Conservation (phyloP, 2,888 invertebrate species). For the Sesamia inferens region DNA sequence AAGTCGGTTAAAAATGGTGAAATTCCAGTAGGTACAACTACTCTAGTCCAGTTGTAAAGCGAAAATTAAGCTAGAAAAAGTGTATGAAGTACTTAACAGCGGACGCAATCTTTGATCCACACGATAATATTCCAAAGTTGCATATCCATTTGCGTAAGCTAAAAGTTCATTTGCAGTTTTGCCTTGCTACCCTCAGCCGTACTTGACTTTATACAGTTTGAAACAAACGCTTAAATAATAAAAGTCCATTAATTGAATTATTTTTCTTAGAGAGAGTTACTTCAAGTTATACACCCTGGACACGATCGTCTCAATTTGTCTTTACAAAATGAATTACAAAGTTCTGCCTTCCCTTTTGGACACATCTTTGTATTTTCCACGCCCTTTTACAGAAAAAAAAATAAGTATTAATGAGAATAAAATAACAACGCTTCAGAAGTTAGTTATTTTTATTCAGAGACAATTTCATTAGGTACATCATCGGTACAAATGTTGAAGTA, state of each 20-base stretch:
- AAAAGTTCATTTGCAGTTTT: neutral
- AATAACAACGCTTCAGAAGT: constrained; percentile 50
- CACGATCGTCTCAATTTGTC: constrained; percentile 40
- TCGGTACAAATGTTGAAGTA: constrained; percentile 64
- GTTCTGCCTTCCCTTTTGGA: constrained; percentile 31
- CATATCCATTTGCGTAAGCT: neutral
- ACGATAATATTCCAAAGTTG: neutral
- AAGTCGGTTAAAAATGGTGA: no score
- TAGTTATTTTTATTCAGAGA: constrained; percentile 67
- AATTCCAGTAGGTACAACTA: neutral
- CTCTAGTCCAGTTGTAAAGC: neutral
- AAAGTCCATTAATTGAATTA: constrained; percentile 33
- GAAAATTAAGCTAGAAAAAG: neutral
- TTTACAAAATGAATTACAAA: constrained; percentile 43
- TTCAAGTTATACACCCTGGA: constrained; percentile 31
- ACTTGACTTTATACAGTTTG: constrained; percentile 15
- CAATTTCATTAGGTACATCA: constrained; percentile 60
- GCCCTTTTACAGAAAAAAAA: neutral
- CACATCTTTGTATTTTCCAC: constrained; percentile 21
- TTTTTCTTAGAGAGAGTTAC: constrained; percentile 26
- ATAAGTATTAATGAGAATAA: constrained; percentile 19
- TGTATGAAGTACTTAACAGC: neutral
- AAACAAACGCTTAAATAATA: constrained; percentile 2
- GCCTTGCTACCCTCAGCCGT: neutral
- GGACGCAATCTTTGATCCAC: neutral